Conservation (phyloP, 1,140 invertebrate species). For the Hyposmocoma kahamanoa region DNA sequence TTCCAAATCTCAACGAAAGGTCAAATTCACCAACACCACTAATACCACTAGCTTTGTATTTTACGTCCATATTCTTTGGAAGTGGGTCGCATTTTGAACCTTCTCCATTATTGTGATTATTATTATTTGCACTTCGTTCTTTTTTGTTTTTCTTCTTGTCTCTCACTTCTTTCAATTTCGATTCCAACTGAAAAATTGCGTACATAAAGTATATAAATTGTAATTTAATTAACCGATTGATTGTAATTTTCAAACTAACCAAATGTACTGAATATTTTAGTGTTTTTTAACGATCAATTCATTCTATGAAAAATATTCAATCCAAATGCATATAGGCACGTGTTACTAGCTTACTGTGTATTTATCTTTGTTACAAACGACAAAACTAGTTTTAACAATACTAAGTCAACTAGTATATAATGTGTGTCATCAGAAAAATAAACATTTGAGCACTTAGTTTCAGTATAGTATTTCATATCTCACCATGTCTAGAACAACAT, state of each 20-base stretch:
- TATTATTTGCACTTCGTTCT: neutral
- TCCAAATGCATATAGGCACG: too few relatives aligned
- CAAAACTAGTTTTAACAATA: neutral
- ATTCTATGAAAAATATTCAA: too few relatives aligned
- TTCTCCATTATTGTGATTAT: constrained; percentile 3
- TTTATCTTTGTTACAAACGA: too few relatives aligned
- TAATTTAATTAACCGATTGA: too few relatives aligned
- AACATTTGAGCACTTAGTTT: neutral
- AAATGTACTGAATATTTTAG: too few relatives aligned
- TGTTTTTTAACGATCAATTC: too few relatives aligned
- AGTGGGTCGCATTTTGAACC: constrained; percentile 23
- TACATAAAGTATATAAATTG: neutral
- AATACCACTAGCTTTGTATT: constrained; percentile 40
- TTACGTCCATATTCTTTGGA: constrained; percentile 35
- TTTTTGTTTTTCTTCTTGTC: constrained; percentile 41
- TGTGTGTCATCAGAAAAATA: too few relatives aligned
- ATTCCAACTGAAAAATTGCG: constrained; percentile 38
- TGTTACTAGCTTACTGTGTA: too few relatives aligned
- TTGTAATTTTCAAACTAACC: too few relatives aligned
- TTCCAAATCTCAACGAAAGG: constrained; percentile 35
- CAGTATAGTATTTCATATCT: neutral
- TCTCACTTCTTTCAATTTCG: constrained; percentile 53
- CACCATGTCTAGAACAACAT: constrained; percentile 50
- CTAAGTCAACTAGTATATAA: neutral
- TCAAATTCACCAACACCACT: constrained; percentile 42